Percentiles rank a stretch among this genome's conserved stretches.
phyloP scores from a whole-genome alignment of 2,113 vertebrate genomes.

The Copsychus sechellarum region DNA sequence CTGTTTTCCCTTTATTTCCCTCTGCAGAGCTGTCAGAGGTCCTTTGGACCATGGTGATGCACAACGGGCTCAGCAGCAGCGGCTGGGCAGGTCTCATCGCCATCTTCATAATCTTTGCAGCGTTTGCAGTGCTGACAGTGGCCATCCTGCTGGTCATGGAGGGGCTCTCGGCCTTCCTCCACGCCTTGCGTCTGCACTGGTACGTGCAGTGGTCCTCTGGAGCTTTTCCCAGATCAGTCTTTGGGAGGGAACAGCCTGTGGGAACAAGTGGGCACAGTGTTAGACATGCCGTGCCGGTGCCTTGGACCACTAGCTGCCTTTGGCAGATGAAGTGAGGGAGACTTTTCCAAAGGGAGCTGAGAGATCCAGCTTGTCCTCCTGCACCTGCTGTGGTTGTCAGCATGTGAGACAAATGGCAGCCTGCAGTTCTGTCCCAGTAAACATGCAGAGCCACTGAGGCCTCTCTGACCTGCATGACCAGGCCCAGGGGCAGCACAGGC shows the following conservation, averaged over 20 bases:
- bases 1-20: background rate
- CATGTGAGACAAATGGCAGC: background rate
- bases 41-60: conserved; percentile 87
- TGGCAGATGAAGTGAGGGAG: background rate
- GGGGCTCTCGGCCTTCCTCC: conserved; percentile 86
- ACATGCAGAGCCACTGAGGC: fast-evolving
- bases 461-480: background rate
- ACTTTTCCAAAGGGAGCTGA: background rate
- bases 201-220: conserved; percentile 9
- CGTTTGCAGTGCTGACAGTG: conserved; percentile 80
- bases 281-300: background rate
- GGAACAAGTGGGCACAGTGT: background rate
- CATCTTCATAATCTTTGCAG: conserved; percentile 76
- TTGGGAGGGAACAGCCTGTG: background rate
- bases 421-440: background rate
- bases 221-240: background rate
- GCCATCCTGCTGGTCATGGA: conserved; percentile 88
- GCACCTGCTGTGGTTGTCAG: background rate
- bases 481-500: background rate
- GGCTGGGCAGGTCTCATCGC: conserved; percentile 73
- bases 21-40: conserved; percentile 84
- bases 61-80: conserved; percentile 18
- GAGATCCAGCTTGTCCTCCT: background rate
- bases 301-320: background rate
- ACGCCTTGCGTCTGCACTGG: conserved; percentile 85